Evolutionary conservation across 2,888 invertebrate species (phyloP), one percentile per base, ranked within the genome.

Genomic region (Desoria tigrina): DNA sequence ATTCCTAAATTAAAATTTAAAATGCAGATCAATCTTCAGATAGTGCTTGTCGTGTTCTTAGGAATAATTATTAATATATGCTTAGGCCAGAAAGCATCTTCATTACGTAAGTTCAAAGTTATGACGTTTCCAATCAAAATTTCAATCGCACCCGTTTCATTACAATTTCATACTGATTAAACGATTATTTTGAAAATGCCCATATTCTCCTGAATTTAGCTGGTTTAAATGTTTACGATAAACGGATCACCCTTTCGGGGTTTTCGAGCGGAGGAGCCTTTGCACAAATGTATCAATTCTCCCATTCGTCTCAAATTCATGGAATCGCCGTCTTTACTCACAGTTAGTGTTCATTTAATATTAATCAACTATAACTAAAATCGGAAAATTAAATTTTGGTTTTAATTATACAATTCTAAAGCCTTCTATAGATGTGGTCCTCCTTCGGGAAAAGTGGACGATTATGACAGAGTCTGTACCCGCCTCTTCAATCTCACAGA

Each of bases 271-370:
- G 75, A 11, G 75, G 73, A 32, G 61, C 65, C 1, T 73, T 75
- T 59, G 72, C 74, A 14, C 75, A 75, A 42, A 71, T 71, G 51
- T 9, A 73, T 9, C 69, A 66, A 45, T 49, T 75, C 1, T 69
- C 73, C 1, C 56, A 74, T 24, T 73, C 74, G 0, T 72, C 71
- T 0, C 39, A 69, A 0, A 66, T 75, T 54, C 56, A 64, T 50
- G 75, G 75, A 61, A 69, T 75, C 42, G 75, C 66, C 2, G 72
- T 72, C 2, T 74, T 75, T 61, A 69, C 74, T 23, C 74, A 75
- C 42, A 67, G 73, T 73, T 65, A 68, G 24, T 4, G 14, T 49
- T 49, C n/a, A n/a, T 49, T n/a, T 49, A 51, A 24, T 3, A 24
- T 51, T 51, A 51, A 21, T 4, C 16, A 3, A 51, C 24, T 23